Conservation (phyloP, 2,113 vertebrate species). For the Rhea americana region DNA sequence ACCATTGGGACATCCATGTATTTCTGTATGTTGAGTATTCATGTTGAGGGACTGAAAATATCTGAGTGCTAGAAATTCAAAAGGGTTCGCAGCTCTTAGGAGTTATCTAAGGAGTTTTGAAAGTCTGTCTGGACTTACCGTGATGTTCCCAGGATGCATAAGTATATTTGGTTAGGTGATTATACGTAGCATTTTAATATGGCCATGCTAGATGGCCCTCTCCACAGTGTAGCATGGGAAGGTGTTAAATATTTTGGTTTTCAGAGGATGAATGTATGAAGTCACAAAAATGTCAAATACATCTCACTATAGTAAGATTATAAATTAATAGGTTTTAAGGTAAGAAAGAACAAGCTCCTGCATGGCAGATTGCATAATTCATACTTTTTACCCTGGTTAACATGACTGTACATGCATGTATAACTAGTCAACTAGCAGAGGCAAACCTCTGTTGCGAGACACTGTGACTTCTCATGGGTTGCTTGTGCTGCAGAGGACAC, state of each 20-base stretch:
- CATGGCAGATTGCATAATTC: accelerated
- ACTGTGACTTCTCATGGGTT: not conserved
- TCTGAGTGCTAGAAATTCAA: not conserved
- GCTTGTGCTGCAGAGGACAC: not conserved
- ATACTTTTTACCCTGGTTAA: not conserved
- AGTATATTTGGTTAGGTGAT: not conserved
- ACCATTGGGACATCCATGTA: not conserved
- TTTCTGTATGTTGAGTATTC: not conserved
- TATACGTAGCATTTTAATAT: accelerated
- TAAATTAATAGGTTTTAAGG: not conserved
- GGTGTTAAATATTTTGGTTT: not conserved
- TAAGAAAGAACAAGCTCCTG: not conserved
- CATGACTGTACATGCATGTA: accelerated
- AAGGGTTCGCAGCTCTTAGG: not conserved
- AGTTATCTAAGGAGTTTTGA: not conserved
- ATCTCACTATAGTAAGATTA: not conserved
- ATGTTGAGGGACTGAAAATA: not conserved
- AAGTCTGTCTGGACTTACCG: not conserved
- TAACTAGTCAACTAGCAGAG: not conserved
- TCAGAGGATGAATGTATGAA: not conserved
- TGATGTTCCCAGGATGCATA: not conserved
- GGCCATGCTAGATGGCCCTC: not conserved
- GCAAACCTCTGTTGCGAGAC: not conserved
- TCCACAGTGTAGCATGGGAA: not conserved
- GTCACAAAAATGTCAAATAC: not conserved